Conservation (phyloP, 2,797 vertebrate species). For the Neosilurus hyrtlii region DNA sequence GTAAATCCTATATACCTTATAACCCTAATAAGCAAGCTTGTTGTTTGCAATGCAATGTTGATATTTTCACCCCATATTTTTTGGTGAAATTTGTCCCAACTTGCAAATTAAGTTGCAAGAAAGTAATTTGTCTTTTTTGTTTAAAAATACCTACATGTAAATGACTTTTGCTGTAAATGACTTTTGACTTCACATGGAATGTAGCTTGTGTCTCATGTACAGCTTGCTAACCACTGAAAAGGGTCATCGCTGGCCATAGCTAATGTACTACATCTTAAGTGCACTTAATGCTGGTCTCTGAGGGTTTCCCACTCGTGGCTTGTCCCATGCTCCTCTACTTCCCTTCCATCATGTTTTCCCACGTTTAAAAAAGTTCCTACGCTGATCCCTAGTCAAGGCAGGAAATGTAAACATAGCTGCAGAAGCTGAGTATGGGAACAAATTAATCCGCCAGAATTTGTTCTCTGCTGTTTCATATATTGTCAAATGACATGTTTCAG, state of each 20-base stretch:
- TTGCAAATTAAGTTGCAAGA: background rate
- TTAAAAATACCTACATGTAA: background rate
- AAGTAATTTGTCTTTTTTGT: background rate
- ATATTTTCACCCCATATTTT: background rate
- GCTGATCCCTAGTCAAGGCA: slow-evolving; percentile 19
- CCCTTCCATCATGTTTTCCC: slow-evolving; percentile 74
- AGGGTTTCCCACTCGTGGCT: slow-evolving; percentile 61
- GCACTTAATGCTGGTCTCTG: slow-evolving; percentile 55
- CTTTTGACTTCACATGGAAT: slow-evolving; percentile 40
- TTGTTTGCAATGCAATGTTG: too few species aligned
- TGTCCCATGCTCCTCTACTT: slow-evolving; percentile 69
- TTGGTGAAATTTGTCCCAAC: background rate
- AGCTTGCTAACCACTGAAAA: slow-evolving; percentile 29
- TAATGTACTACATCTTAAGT: slow-evolving; percentile 37
- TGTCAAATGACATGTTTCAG: slow-evolving; percentile 39
- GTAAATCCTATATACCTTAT: too few species aligned
- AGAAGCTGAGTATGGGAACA: slow-evolving; percentile 51
- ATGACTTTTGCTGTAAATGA: slow-evolving; percentile 26
- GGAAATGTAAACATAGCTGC: slow-evolving; percentile 50
- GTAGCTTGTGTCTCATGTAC: slow-evolving; percentile 41
- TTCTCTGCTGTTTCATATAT: slow-evolving; percentile 32
- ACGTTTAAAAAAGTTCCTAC: slow-evolving; percentile 57
- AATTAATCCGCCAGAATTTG: slow-evolving; percentile 42
- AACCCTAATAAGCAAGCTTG: too few species aligned
- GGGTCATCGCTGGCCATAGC: slow-evolving; percentile 10